Base-by-base conservation (phyloP, 2,888 invertebrate species). In the Allygus modestus region DNA sequence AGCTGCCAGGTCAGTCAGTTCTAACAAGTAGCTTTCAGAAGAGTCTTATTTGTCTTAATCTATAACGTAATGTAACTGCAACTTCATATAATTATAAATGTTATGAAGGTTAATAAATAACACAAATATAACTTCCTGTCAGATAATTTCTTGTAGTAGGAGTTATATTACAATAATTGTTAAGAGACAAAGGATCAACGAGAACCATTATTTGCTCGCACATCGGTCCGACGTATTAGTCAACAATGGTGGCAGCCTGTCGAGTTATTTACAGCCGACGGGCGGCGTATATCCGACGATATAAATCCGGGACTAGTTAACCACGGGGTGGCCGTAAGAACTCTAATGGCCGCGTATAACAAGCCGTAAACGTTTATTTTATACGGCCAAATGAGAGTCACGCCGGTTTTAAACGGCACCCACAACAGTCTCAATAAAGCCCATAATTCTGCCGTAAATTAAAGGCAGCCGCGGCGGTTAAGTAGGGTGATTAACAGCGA, bases 301-400 rank as follows among this genome's bases (percentile, higher is more conserved):
- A 41, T 4, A 77, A 9, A 1, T 12, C 54, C 20, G 65, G 31
- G 31, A 2, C 65, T 4, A 15, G 28, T 65, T 28, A 46, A 1
- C 75, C 46, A 26, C 58, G 37, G 58, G 79, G 54, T 31, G 58
- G 41, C 41, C 73, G 20, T 20, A n/a, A n/a, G 23, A 31, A 33
- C 73, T 37, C 41, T 73, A 41, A 73, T 73, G 73, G 26, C 79
- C 58, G 51, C 33, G 58, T 58, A 79, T 79, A 79, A 79, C 79
- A 58, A 79, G 79, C 79, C 54, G 79, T 79, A 79, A 79, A 79
- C 79, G 79, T 79, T 79, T 37, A 58, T 54, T 79, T 79, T 79
- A 79, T 79, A 79, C 51, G 28, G 20, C 17, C 46, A 33, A 58
- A 79, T 58, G 58, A 58, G 79, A 73, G 41, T 73, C 73, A 73